Base-by-base conservation (phyloP, 2,113 vertebrate species). In the Poeciliopsis prolifica region DNA sequence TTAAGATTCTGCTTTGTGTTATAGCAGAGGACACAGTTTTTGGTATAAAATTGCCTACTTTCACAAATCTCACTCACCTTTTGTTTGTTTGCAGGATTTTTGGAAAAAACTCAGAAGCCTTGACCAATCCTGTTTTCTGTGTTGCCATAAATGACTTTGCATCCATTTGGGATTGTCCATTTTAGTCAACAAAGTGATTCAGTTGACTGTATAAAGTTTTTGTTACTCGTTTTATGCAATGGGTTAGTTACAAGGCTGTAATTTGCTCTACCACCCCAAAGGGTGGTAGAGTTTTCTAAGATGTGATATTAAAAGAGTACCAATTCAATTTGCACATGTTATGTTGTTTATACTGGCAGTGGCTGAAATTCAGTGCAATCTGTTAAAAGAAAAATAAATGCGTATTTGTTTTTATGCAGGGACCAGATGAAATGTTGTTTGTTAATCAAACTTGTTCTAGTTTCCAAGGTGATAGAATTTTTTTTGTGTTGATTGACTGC, bases 381-480 rank as follows among this genome's bases (percentile, higher is more conserved):
- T 40, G 44, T 78, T 42, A 24, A 48, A 76, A 29, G n/a, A 51
- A 62, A 37, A 28, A 28, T 40, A 66, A 68, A 65, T 1, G 22
- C 11, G 0, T 0, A 9, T 19, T 37, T 19, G 14, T 61, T 5
- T 37, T n/a, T 22, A 31, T 22, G 42, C 22, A 7, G 37, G 30
- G 31, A 68, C 22, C 63, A 69, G 5, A 72, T 35, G 48, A 70
- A 73, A n/a, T 31, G 66, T 19, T 61, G 48, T 80, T 64, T 42
- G 22, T 65, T 33, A 2, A 19, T 64, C 40, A 69, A 72, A 62
- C 26, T 11, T 64, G 28, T 66, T 44, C 33, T 72, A 10, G 31
- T 68, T 54, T 72, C 19, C 0, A 10, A 24, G 70, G 54, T 65
- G 10, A 79, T 30, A 17, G 0, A 0, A 70, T 28, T 72, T 24